Percentiles rank a stretch among this genome's conserved stretches.
Conservation (phyloP, 2,888 invertebrate genomes). For the Polydrusus cervinus region DNA sequence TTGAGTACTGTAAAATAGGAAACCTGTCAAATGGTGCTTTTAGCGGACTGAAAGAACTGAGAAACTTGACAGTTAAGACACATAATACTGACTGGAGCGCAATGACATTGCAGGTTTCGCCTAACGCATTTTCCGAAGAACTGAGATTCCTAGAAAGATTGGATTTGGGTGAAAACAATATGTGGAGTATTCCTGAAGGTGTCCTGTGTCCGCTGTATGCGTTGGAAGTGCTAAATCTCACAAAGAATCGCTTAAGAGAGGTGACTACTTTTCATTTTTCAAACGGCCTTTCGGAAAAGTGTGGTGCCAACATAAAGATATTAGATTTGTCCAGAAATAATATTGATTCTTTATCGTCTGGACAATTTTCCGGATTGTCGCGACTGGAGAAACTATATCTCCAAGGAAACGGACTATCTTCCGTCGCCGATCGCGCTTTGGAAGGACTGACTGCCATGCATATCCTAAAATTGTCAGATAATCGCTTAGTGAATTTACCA, state of each 20-base stretch:
- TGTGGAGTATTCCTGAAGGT: slow-evolving; percentile 85
- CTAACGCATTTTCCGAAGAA: slow-evolving; percentile 83
- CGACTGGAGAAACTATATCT: slow-evolving; percentile 83
- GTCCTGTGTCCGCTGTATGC: slow-evolving; percentile 84
- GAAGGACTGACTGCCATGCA: slow-evolving; percentile 83
- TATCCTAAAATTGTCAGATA: slow-evolving; percentile 85
- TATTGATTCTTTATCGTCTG: slow-evolving; percentile 83
- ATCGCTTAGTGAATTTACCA: slow-evolving; percentile 85
- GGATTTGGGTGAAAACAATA: slow-evolving; percentile 87
- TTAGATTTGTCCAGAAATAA: slow-evolving; percentile 86
- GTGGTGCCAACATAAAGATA: slow-evolving; percentile 80
- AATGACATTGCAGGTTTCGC: slow-evolving; percentile 84
- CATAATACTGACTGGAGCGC: slow-evolving; percentile 90
- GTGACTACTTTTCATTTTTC: slow-evolving; percentile 81
- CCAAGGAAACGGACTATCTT: slow-evolving; percentile 84
- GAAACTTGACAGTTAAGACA: slow-evolving; percentile 86
- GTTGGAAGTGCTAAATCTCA: slow-evolving; percentile 84
- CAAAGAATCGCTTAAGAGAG: slow-evolving; percentile 85
- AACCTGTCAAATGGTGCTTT: slow-evolving; percentile 89
- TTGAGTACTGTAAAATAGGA: slow-evolving; percentile 89
- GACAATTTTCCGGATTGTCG: slow-evolving; percentile 81
- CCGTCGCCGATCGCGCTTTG: slow-evolving; percentile 85
- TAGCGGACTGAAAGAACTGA: slow-evolving; percentile 83
- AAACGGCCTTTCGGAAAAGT: slow-evolving; percentile 77
- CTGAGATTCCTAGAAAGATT: slow-evolving; percentile 82